Evolutionary conservation across 37 sponge, comb jelly and placozoan species (phyloP), one percentile per base, ranked within the genome.

Genomic region (Amphimedon queenslandica): DNA sequence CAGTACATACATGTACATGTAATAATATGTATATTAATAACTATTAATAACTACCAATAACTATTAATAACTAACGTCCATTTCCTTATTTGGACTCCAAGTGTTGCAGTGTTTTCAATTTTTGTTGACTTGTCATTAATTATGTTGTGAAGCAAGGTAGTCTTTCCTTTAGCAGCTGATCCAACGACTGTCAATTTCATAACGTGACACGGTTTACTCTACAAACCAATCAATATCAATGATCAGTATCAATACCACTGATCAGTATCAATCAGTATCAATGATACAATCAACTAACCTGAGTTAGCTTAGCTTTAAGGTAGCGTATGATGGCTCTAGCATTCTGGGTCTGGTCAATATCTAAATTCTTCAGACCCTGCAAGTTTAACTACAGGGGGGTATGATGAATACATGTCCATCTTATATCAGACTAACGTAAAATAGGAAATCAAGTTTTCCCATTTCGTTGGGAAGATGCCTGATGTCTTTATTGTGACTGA

Each of bases 101-200:
- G 63, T 4, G 94, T 93, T 28, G 94, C 75, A n/a, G 81, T 30
- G 37, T 76, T 80, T 25, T 65, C 33, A 36, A 39, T 76, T 28
- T 33, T 32, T 10, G 11, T 21, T n/a, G 32, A n/a, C 31, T 61
- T 13, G 1, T 36, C 51, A 2, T 37, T 34, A 21, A 79, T 74
- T 13, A 93, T 57, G 29, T 61, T 72, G 27, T 74, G 70, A 8
- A 94, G 76, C 29, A 94, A 77, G 21, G 95, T 84, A 34, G 91
- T 94, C 68, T 94, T 94, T 0, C 95, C 95, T 10, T 75, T 81
- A 1, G 61, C 85, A 2, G 90, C 82, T 28, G 70, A 71, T 1
- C 95, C 95, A 1, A 94, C 88, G 11, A 94, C 72, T 80, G 90
- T 75, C 80, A 94, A 43, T 69, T 90, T 90, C 91, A 94, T 94